phyloP scores from a whole-genome alignment of 2,113 vertebrate genomes.

The Bolborhynchus lineola region DNA sequence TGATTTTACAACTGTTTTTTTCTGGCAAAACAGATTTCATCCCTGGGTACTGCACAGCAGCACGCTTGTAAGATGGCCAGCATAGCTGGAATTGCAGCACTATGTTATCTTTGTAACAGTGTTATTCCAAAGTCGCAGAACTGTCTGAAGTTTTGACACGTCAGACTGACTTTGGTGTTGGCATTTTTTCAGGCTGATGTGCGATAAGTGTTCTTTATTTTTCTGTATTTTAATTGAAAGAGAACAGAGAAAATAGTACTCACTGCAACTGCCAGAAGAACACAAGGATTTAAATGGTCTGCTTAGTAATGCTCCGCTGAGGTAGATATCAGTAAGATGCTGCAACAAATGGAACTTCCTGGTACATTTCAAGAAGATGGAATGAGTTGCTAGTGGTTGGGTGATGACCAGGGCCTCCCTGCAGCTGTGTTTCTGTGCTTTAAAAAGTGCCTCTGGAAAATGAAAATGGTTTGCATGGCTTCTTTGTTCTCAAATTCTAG shows the following conservation, averaged over 20 bases:
- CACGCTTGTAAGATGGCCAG: not conserved
- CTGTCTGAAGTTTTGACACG: not conserved
- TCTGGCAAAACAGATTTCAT: not conserved
- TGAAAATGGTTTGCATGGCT: not conserved
- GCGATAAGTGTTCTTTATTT: not conserved
- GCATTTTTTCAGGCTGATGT: not conserved
- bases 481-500: not conserved
- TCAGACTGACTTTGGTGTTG: not conserved
- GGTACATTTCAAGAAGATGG: not conserved
- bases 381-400: not conserved
- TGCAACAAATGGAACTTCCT: not conserved
- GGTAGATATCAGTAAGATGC: not conserved
- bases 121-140: not conserved
- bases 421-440: not conserved
- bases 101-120: not conserved
- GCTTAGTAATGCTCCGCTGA: not conserved
- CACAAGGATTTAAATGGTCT: not conserved
- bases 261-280: not conserved
- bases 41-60: not conserved
- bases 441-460: not conserved
- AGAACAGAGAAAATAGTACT: not conserved
- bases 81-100: not conserved
- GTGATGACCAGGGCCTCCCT: not conserved
- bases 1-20: not conserved
- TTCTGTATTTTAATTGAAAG: not conserved